phyloP scores from a whole-genome alignment of 2,113 vertebrate species.

The Talpa occidentalis region DNA sequence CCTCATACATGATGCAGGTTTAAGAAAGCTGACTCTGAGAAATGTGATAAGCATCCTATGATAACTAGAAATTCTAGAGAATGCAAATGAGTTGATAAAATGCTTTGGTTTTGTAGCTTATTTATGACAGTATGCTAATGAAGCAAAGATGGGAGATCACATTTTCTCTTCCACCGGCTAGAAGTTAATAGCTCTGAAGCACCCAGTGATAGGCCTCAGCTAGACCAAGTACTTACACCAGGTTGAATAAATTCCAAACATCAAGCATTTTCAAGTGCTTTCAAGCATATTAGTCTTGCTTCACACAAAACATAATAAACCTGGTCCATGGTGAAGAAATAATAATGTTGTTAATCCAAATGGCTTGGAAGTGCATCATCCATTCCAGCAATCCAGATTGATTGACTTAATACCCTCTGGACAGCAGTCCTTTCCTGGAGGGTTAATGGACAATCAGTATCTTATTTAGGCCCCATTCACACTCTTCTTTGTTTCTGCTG shows the following conservation, averaged over 20 bases:
- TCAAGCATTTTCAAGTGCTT: conserved; percentile 71
- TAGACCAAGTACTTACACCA: conserved; percentile 52
- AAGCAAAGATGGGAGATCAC: conserved; percentile 52
- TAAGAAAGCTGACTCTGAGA: conserved; percentile 41
- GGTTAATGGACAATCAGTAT: conserved; percentile 58
- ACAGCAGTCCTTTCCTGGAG: conserved; percentile 57
- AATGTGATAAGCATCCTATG: conserved; percentile 10
- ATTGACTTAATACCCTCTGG: conserved; percentile 66
- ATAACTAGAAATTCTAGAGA: conserved; percentile 37
- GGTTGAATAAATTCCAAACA: conserved; percentile 67
- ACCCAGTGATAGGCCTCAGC: conserved; percentile 43
- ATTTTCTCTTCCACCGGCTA: conserved; percentile 57
- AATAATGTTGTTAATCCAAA: conserved; percentile 67
- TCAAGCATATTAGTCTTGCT: conserved; percentile 60
- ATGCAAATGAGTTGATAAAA: conserved; percentile 2
- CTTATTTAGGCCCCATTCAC: conserved; percentile 60
- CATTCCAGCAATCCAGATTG: conserved; percentile 60
- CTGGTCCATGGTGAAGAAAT: conserved; percentile 60
- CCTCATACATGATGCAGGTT: conserved; percentile 21
- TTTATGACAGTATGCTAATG: conserved; percentile 42
- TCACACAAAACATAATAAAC: conserved; percentile 66
- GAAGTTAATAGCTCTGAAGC: conserved; percentile 49
- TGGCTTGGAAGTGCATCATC: conserved; percentile 61
- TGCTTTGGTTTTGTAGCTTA: conserved; percentile 42
- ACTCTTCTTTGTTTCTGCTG: conserved; percentile 55